A percentile compares a stretch with the other conserved stretches of the same genome.
Conservation (phyloP, 1,140 invertebrate species). For the Leptinotarsa lineolata region DNA sequence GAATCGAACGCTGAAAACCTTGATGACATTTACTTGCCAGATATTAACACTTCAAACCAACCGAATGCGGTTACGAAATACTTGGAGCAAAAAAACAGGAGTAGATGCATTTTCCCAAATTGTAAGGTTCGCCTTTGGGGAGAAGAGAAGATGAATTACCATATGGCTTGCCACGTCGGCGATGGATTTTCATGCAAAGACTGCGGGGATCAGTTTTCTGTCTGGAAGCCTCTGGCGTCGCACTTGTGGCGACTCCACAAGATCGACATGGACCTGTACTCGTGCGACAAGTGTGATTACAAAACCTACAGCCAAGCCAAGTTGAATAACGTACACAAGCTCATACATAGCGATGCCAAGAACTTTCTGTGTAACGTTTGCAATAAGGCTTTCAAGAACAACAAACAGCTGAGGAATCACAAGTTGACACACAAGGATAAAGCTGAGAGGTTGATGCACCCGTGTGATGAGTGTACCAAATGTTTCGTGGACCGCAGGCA, state of each 20-base stretch:
- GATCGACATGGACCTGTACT: slow-evolving; percentile 76
- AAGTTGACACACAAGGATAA: slow-evolving; percentile 60
- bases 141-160: slow-evolving; percentile 60
- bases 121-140: slow-evolving; percentile 58
- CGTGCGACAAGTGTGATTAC: slow-evolving; percentile 68
- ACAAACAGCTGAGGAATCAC: slow-evolving; percentile 73
- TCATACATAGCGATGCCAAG: slow-evolving; percentile 69
- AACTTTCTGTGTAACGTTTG: slow-evolving; percentile 69
- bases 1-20: background rate
- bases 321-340: slow-evolving; percentile 69
- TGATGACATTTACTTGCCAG: background rate
- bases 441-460: slow-evolving; percentile 35
- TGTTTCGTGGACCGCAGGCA: slow-evolving; percentile 64
- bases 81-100: slow-evolving; percentile 40
- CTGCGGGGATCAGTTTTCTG: slow-evolving; percentile 61
- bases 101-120: slow-evolving; percentile 48
- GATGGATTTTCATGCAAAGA: slow-evolving; percentile 68
- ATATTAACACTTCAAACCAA: slow-evolving; percentile 40
- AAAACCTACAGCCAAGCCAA: slow-evolving; percentile 68
- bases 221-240: slow-evolving; percentile 68
- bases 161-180: slow-evolving; percentile 67
- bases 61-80: slow-evolving; percentile 32
- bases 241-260: slow-evolving; percentile 78
- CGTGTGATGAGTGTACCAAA: slow-evolving; percentile 67
- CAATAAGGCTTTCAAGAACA: slow-evolving; percentile 77